A percentile compares a stretch with the other conserved stretches of the same genome.
phyloP scores from a whole-genome alignment of 2,888 invertebrate genomes.

The Calameuta pallipes region DNA sequence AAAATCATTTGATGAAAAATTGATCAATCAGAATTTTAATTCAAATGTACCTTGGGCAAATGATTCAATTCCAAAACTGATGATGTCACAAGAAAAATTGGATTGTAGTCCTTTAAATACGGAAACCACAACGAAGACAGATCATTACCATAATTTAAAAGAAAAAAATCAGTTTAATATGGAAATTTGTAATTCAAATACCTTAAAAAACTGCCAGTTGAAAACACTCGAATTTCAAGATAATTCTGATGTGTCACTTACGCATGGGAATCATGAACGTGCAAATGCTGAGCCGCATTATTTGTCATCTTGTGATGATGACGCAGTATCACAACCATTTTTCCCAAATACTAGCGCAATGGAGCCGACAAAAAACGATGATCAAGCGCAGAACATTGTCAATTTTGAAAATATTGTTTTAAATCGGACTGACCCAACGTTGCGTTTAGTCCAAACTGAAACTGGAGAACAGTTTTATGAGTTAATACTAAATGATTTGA shows the following conservation, averaged over 20 bases:
- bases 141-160: slow-evolving; percentile 4
- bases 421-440: slow-evolving; percentile 34
- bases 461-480: slow-evolving; percentile 56
- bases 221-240: slow-evolving; percentile 19
- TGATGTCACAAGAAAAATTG: background rate
- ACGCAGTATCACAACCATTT: background rate
- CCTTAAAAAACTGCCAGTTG: slow-evolving; percentile 14
- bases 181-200: slow-evolving; percentile 27
- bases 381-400: background rate
- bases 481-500: slow-evolving; percentile 48
- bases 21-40: background rate
- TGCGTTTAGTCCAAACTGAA: slow-evolving; percentile 51
- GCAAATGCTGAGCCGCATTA: background rate
- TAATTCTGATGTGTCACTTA: background rate
- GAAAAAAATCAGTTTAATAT: slow-evolving; percentile 25
- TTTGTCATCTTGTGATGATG: background rate
- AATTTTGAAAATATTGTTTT: background rate
- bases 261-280: too few relatives aligned
- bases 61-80: background rate
- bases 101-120: background rate
- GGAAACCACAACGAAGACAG: background rate
- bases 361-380: background rate
- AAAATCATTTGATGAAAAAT: background rate
- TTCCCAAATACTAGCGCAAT: background rate
- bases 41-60: background rate